phyloP scores from a whole-genome alignment of 2,888 invertebrate genomes.

The Drosophila koepferae region DNA sequence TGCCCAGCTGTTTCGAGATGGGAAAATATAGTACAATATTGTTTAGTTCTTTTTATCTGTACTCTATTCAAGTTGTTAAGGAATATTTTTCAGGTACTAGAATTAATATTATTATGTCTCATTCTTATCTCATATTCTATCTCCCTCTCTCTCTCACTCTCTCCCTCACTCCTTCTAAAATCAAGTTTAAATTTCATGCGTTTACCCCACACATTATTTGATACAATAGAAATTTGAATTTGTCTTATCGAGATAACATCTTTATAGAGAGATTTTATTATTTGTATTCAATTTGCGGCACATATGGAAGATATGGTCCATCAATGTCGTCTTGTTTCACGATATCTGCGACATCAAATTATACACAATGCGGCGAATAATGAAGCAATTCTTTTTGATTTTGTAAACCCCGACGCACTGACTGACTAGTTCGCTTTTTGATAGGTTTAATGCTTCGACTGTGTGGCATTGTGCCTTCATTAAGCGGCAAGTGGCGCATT shows the following conservation, averaged over 20 bases:
- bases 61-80: neutral
- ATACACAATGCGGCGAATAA: conserved; percentile 70
- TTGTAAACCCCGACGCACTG: conserved; percentile 19
- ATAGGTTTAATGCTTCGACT: conserved; percentile 48
- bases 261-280: conserved; percentile 4
- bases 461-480: conserved; percentile 70
- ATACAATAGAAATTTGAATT: conserved; percentile 1
- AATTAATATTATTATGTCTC: neutral
- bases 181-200: neutral
- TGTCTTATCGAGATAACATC: neutral
- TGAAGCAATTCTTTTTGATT: conserved; percentile 63
- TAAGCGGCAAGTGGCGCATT: conserved; percentile 68
- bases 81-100: neutral
- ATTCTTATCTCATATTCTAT: neutral
- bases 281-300: conserved; percentile 29
- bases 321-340: conserved; percentile 10
- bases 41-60: neutral
- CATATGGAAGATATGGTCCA: conserved; percentile 42
- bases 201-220: neutral
- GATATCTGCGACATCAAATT: conserved; percentile 49
- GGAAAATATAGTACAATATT: neutral
- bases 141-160: neutral
- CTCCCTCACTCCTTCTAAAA: neutral
- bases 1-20: neutral
- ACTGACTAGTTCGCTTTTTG: conserved; percentile 20